A percentile compares a stretch with the other conserved stretches of the same genome.
phyloP scores from a whole-genome alignment of 2,113 vertebrate genomes.

The Macrotus californicus region DNA sequence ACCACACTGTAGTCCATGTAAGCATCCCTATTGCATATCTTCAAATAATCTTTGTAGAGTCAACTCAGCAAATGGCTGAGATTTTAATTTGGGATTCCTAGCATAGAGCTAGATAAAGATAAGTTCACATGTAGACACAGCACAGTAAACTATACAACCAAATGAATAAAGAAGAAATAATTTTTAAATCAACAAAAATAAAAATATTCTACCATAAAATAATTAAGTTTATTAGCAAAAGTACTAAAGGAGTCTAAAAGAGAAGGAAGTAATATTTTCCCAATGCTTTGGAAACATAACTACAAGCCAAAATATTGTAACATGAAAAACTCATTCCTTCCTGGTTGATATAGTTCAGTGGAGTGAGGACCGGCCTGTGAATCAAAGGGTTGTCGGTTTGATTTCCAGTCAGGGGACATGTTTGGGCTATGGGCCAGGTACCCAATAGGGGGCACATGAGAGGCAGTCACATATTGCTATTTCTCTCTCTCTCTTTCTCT shows the following conservation, averaged over 20 bases:
- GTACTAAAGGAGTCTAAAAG: not conserved
- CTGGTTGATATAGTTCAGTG: too few relatives aligned
- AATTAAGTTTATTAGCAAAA: not conserved
- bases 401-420: too few relatives aligned
- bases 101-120: not conserved
- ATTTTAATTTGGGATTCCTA: not conserved
- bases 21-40: not conserved
- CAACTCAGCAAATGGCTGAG: not conserved
- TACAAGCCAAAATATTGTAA: not conserved
- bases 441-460: too few relatives aligned
- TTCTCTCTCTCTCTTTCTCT: too few relatives aligned
- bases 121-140: not conserved
- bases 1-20: not conserved
- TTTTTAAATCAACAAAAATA: not conserved
- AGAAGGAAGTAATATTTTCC: not conserved
- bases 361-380: too few relatives aligned
- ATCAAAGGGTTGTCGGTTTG: too few relatives aligned
- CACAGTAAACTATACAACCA: not conserved
- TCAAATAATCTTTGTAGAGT: not conserved
- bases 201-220: not conserved
- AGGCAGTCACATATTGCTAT: too few relatives aligned
- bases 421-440: too few relatives aligned
- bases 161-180: not conserved
- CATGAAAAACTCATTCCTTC: too few relatives aligned
- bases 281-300: not conserved